These are phyloP conservation scores for Hassar affinis DNA, from an alignment of 2,113 vertebrate genomes.

Conservation along the genomic window DNA sequence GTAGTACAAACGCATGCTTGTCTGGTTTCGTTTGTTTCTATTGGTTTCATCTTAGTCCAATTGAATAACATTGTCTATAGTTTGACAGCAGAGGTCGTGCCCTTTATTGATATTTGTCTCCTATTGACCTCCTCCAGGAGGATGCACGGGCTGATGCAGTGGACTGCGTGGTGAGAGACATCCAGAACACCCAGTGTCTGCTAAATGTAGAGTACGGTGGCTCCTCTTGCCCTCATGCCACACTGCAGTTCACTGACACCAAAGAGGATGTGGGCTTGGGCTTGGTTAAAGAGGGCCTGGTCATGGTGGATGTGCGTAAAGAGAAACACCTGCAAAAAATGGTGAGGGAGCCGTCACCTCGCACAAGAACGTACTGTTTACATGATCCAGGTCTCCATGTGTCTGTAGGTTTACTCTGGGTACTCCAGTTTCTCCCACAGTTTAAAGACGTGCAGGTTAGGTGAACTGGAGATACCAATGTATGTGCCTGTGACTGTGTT, in stretches of 20 bases:
- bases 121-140: constrained; percentile 69
- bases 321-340: constrained; percentile 92
- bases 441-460: too few species aligned
- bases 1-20: background rate
- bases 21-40: background rate
- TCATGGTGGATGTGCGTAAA: constrained; percentile 92
- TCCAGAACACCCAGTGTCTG: constrained; percentile 92
- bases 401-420: too few species aligned
- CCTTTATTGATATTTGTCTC: background rate
- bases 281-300: constrained; percentile 87
- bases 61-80: background rate
- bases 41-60: background rate
- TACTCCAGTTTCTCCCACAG: too few species aligned
- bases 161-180: constrained; percentile 88
- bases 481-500: too few species aligned
- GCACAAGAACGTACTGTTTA: background rate
- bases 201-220: constrained; percentile 87
- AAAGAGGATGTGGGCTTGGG: constrained; percentile 88
- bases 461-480: too few species aligned
- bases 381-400: background rate
- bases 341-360: constrained; percentile 74
- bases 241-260: constrained; percentile 86
- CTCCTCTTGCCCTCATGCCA: constrained; percentile 79
- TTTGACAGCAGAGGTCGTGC: background rate
- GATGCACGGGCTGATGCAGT: constrained; percentile 85